Base-by-base conservation (phyloP, 1,140 invertebrate genomes). In the Brachionus angularis region DNA sequence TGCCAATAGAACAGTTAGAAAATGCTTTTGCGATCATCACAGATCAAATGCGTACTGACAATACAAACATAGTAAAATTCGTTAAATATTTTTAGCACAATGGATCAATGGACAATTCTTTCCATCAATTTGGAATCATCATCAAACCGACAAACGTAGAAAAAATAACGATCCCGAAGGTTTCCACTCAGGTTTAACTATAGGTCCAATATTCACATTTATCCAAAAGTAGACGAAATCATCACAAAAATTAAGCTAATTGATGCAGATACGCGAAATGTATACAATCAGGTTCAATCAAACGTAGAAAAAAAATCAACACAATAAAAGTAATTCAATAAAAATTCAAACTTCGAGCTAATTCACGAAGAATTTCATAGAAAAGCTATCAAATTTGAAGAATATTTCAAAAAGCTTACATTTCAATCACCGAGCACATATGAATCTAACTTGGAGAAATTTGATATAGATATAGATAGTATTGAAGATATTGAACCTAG, bases 221-320 rank as follows among this genome's bases (percentile, higher is more conserved):
- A 55, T 34, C 52, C 52, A n/a, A 33, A 18, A 55, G 33, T 55
- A 14, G 52, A 55, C 14, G 52, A 55, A 55, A 55, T 55, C 4
- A 34, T 34, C 16, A 33, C 33, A 55, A 33, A 55, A 55, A 55
- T 55, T 34, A 55, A 55, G 23, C 14, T 55, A 34, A 55, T 55
- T 16, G 29, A 55, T 33, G 27, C 52, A 16, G 2, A 34, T 25
- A n/a, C 33, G n/a, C 27, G 52, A 33, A 25, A 55, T n/a, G n/a
- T 52, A 21, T 34, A 25, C 34, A 16, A 33, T 3, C 3, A 55
- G 21, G 27, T 31, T 55, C 27, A 55, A 55, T 33, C n/a, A 29
- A 34, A 33, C 21, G 10, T 18, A 16, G 21, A 34, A 33, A 31
- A 34, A 14, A 52, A 52, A 29, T 18, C 12, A 52, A 3, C n/a